These are phyloP conservation scores for Diorhabda sublineata DNA, from an alignment of 1,140 invertebrate genomes.

Conservation along the genomic window DNA sequence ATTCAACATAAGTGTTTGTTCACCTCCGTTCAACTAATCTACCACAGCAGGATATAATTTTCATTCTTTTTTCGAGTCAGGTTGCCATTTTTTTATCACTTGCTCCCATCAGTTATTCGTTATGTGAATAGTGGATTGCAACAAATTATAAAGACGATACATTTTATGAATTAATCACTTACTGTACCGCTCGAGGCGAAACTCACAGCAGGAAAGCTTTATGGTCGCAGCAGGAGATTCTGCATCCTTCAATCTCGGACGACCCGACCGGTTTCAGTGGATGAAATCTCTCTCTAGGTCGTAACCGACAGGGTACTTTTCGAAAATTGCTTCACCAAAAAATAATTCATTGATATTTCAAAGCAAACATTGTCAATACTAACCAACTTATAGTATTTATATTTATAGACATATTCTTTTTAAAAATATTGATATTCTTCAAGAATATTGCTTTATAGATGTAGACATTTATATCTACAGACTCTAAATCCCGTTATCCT, in stretches of 20 bases:
- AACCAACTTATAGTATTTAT: too few species aligned
- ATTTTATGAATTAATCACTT: constrained; percentile 3
- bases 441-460: too few species aligned
- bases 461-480: too few species aligned
- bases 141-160: neutral
- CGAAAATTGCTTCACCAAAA: too few species aligned
- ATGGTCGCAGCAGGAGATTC: constrained; percentile 1
- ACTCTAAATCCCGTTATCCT: too few species aligned
- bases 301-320: neutral
- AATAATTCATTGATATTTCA: too few species aligned
- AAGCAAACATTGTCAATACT: too few species aligned
- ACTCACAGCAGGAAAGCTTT: neutral
- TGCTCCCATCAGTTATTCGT: constrained; percentile 1
- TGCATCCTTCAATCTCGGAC: neutral
- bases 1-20: too few species aligned
- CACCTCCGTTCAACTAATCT: too few species aligned
- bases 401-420: too few species aligned
- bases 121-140: neutral
- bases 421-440: too few species aligned
- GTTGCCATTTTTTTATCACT: neutral
- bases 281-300: neutral
- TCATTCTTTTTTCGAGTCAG: neutral
- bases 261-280: neutral
- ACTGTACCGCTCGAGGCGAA: neutral
- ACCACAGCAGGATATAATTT: too few species aligned